phyloP scores from a whole-genome alignment of 2,113 vertebrate genomes.

The Illadopsis cleaveri region DNA sequence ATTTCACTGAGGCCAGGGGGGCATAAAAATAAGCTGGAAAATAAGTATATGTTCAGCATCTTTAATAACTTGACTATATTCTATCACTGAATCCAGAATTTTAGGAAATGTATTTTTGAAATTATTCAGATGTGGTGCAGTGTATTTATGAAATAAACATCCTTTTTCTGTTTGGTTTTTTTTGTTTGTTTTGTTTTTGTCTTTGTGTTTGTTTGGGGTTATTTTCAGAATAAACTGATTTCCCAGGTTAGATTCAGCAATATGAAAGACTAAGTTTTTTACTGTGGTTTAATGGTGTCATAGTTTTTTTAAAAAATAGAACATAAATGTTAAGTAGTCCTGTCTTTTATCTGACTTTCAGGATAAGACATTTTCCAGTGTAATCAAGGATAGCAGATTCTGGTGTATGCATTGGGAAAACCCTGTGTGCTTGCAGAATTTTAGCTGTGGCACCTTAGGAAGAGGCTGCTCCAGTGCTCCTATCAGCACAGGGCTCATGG shows the following conservation, averaged over 20 bases:
- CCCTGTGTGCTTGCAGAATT: fast-evolving
- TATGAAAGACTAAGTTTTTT: not conserved
- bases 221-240: not conserved
- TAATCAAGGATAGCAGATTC: not conserved
- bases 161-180: too few relatives aligned
- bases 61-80: not conserved
- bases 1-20: not conserved
- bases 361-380: not conserved
- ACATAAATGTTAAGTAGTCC: not conserved
- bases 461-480: not conserved
- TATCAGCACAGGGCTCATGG: not conserved
- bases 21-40: conserved; percentile 17
- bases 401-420: not conserved
- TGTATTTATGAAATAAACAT: not conserved
- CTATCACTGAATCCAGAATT: not conserved
- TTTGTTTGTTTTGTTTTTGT: not conserved
- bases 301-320: not conserved
- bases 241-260: not conserved
- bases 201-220: not conserved
- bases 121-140: not conserved
- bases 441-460: not conserved
- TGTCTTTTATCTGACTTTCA: not conserved
- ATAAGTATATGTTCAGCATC: not conserved
- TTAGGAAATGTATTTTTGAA: not conserved
- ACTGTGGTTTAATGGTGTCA: not conserved